Conservation (phyloP, 2,113 vertebrate species). For the Triplophysa dalaica region DNA sequence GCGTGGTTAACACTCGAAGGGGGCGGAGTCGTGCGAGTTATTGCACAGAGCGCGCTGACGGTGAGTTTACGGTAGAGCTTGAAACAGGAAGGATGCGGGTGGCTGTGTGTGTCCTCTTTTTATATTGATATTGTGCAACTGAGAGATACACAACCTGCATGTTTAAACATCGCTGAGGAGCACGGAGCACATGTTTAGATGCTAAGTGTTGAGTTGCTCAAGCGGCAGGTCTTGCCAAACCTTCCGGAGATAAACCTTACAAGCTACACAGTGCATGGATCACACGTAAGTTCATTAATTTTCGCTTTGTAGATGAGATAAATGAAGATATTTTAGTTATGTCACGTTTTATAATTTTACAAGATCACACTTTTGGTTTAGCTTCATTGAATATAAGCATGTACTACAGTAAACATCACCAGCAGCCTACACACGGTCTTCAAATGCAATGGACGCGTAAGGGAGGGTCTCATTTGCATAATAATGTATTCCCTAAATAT, state of each 20-base stretch:
- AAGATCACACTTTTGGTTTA: no score
- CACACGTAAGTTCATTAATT: neutral
- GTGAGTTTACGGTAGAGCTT: constrained; percentile 6
- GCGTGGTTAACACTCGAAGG: neutral
- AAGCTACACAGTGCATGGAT: constrained; percentile 1
- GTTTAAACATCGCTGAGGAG: neutral
- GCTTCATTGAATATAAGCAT: neutral
- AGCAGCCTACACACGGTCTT: neutral
- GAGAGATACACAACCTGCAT: neutral
- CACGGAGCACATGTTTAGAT: neutral
- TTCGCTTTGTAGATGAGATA: neutral
- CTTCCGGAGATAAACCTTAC: neutral
- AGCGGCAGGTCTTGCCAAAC: neutral
- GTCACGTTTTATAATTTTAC: neutral
- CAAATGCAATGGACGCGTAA: neutral
- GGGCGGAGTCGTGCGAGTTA: constrained; percentile 15
- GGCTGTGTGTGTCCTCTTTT: neutral
- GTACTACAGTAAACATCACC: neutral
- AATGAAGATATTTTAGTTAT: neutral
- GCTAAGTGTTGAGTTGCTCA: neutral
- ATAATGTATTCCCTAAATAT: neutral
- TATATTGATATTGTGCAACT: neutral
- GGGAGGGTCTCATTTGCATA: neutral
- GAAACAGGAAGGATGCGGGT: constrained; percentile 52
- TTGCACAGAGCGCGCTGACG: constrained; percentile 1